A percentile compares a stretch with the other conserved stretches of the same genome.
Conservation (phyloP, 2,888 invertebrate genomes). For the Troides aeacus region DNA sequence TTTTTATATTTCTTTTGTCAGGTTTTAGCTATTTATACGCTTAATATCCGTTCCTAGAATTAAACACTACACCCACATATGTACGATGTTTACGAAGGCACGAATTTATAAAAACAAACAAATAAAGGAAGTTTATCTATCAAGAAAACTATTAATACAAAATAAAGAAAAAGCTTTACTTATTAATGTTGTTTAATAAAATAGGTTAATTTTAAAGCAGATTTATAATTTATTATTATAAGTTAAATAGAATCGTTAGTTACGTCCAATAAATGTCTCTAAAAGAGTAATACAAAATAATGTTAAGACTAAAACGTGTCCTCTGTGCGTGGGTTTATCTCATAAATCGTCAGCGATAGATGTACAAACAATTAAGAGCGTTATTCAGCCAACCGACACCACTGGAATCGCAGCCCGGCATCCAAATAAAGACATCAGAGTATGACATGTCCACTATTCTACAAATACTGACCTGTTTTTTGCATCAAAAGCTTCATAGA, state of each 20-base stretch:
- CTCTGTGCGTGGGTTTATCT: conserved; percentile 10
- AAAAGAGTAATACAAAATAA: neutral
- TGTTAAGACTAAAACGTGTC: conserved; percentile 2
- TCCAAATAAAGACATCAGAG: conserved; percentile 70
- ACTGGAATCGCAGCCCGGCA: conserved; percentile 54
- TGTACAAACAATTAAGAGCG: conserved; percentile 35
- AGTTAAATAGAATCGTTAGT: neutral
- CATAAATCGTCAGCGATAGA: conserved; percentile 12
- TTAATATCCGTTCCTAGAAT: no score
- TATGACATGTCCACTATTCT: conserved; percentile 53
- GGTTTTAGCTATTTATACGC: no score
- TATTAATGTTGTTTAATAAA: no score
- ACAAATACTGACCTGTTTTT: conserved; percentile 61
- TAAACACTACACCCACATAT: no score
- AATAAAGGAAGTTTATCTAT: no score
- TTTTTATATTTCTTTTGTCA: no score
- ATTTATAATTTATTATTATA: neutral
- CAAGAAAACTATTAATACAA: no score
- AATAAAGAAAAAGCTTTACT: no score
- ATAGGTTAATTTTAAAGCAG: no score
- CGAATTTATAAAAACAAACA: no score
- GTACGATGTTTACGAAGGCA: no score
- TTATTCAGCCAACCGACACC: conserved; percentile 59
- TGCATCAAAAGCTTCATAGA: conserved; percentile 44
- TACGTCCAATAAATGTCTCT: neutral